A percentile compares a stretch with the other conserved stretches of the same genome.
Conservation (phyloP, 2,113 vertebrate species). For the Lichenostomus cassidix region DNA sequence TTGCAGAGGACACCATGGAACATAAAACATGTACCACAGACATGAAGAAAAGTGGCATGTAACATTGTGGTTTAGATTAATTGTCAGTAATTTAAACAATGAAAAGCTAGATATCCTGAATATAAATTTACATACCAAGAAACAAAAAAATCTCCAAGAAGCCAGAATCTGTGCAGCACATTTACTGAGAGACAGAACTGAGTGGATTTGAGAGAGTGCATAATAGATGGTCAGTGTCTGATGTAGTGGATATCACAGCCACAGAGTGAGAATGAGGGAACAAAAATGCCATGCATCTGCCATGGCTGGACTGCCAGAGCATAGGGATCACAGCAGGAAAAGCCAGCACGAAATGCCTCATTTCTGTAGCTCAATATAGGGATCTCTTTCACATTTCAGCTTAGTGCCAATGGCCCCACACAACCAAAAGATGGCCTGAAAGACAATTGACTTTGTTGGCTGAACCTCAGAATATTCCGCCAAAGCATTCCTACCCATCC, state of each 20-base stretch:
- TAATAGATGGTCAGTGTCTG: not conserved
- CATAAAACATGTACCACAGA: not conserved
- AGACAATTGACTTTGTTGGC: not conserved
- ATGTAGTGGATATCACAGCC: not conserved
- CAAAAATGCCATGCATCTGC: not conserved
- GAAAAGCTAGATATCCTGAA: not conserved
- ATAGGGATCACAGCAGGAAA: not conserved
- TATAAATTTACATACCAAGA: not conserved
- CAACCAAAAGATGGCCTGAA: not conserved
- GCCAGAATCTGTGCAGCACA: not conserved
- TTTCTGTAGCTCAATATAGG: not conserved
- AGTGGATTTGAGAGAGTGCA: not conserved
- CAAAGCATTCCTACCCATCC: not conserved
- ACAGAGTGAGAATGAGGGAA: not conserved
- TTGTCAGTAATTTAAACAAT: not conserved
- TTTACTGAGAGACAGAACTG: not conserved
- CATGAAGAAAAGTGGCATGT: not conserved
- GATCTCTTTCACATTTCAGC: not conserved
- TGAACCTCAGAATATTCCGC: not conserved
- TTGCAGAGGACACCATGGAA: not conserved
- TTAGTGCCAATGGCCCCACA: not conserved
- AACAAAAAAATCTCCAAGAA: not conserved
- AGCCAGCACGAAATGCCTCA: not conserved
- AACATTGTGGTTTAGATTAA: not conserved
- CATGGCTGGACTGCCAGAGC: not conserved